Evolutionary conservation across 2,113 vertebrate genomes (phyloP), one percentile per base, ranked within the genome.

Genomic region (Nansenia antarctica): DNA sequence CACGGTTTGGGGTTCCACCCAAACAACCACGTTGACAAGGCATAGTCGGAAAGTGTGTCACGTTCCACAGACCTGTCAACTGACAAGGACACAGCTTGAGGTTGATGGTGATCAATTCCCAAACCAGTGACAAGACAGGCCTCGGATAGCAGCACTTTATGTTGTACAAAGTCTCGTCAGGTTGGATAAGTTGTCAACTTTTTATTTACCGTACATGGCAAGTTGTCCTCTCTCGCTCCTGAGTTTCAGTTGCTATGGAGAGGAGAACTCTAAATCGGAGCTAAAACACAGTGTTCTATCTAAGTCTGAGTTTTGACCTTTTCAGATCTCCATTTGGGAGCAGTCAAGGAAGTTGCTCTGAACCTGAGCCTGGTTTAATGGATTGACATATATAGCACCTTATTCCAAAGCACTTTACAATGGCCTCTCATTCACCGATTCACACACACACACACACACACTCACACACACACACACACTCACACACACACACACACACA

Each of bases 31-130:
- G 85, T 80, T 89, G 86, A 87, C 88, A 82, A 85, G 87, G 70
- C 82, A 77, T 73, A 87, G 84, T 89, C 86, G 85, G 71, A 66
- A 68, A 81, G 85, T 76, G 80, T 85, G 82, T 85, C 86, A 85
- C 80, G 80, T 87, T 85, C 83, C 65, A 78, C 81, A 85, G 81
- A 87, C 74, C 83, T 85, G 86, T 81, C 88, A 82, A 76, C 71
- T 84, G 86, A 87, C 79, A 71, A 82, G 67, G 69, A 81, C 75
- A 77, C 75, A 83, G 75, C 68, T 72, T 76, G 81, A 82, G 73
- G 85, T 76, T 79, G 77, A 87, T 82, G 77, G 60, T 81, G 83
- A 88, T 90, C 87, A 86, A 89, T 86, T 90, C 87, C 86, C 85
- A 84, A 81, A 86, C 82, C 83, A 83, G 60, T 84, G 86, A 72